Conservation (phyloP, 1,140 invertebrate genomes). For the Apis dorsata region DNA sequence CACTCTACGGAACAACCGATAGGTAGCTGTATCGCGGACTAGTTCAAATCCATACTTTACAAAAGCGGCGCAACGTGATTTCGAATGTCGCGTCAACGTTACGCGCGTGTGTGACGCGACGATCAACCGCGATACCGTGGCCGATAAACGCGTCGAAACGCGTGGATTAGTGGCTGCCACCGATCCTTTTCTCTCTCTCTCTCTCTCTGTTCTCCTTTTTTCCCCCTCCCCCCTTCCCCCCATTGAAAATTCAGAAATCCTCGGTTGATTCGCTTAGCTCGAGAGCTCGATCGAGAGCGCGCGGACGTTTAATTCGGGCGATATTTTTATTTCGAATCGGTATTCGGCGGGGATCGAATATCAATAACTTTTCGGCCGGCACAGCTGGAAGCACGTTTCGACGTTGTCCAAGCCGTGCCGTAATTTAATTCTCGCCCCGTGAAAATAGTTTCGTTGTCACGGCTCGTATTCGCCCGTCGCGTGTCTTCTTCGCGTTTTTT, state of each 20-base stretch:
- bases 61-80: conserved; percentile 50
- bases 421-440: conserved; percentile 26
- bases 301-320: not conserved
- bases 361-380: conserved; percentile 22
- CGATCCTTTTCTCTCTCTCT: not conserved
- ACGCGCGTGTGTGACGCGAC: not conserved
- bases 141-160: conserved; percentile 14
- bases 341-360: conserved; percentile 19
- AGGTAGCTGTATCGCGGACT: conserved; percentile 56
- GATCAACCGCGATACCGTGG: not conserved
- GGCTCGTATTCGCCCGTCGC: not conserved
- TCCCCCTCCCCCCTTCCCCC: no score
- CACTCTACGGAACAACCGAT: conserved; percentile 56
- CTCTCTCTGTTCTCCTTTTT: not conserved
- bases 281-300: not conserved
- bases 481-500: conserved; percentile 33
- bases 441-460: conserved; percentile 38
- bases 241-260: not conserved
- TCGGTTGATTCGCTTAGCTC: not conserved
- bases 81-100: conserved; percentile 26
- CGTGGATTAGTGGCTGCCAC: conserved; percentile 7
- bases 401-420: conserved; percentile 3
- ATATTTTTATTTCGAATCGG: conserved; percentile 30
- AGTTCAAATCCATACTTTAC: conserved; percentile 66
- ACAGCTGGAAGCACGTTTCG: conserved; percentile 6